A percentile compares a stretch with the other conserved stretches of the same genome.
Conservation (phyloP, 2,113 vertebrate genomes). For the Prionailurus bengalensis region DNA sequence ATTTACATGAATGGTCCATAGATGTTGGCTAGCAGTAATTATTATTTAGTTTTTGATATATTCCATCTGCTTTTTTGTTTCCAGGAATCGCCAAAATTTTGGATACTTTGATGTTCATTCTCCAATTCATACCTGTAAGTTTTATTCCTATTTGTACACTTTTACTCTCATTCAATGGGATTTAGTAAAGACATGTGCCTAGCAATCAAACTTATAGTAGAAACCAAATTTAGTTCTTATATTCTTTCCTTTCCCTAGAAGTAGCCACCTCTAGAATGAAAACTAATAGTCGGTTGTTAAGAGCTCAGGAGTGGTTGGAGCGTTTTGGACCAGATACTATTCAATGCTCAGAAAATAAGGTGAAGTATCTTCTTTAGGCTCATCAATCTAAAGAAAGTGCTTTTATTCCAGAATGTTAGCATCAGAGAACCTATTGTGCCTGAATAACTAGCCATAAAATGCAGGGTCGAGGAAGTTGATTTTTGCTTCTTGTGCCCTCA, state of each 20-base stretch:
- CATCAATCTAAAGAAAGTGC: background rate
- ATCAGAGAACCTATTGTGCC: background rate
- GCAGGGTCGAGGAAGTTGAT: background rate
- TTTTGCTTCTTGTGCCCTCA: background rate
- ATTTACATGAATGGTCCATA: background rate
- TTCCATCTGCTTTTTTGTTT: background rate
- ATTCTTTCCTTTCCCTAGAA: background rate
- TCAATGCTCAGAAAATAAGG: background rate
- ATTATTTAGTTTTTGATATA: background rate
- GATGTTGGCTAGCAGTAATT: background rate
- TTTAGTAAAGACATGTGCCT: background rate
- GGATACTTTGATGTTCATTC: background rate
- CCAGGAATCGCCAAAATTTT: background rate
- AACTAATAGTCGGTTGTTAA: background rate
- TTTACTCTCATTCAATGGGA: background rate
- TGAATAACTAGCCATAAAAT: background rate
- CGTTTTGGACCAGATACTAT: background rate
- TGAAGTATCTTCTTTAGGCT: background rate
- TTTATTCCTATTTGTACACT: background rate
- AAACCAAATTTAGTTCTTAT: background rate
- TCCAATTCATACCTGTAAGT: background rate
- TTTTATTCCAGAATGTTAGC: background rate
- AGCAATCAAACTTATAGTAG: background rate
- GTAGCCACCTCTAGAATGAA: background rate
- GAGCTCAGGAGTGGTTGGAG: background rate